Evolutionary conservation across 2,888 invertebrate species (phyloP).

Genomic region (Tetragnatha montana): DNA sequence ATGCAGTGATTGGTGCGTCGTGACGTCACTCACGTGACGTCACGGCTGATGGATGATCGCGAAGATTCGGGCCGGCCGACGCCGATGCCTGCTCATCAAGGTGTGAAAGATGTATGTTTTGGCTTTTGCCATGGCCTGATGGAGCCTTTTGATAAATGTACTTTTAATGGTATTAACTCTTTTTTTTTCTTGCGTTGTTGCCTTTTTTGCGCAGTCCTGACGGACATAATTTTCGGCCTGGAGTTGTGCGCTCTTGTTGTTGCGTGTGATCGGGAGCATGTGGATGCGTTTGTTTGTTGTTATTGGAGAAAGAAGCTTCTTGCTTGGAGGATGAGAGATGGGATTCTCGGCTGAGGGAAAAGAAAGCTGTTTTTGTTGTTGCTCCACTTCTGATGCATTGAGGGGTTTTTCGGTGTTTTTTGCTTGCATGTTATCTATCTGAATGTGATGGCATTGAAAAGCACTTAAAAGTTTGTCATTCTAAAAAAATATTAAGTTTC

Average conservation of each 20-base stretch:
- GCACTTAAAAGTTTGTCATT: no score
- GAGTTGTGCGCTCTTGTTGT: slow-evolving; percentile 5
- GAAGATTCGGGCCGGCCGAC: slow-evolving; percentile 62
- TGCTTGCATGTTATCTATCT: no score
- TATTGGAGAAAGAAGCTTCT: background rate
- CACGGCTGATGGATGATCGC: slow-evolving; percentile 63
- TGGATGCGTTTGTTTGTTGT: background rate
- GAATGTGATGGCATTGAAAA: no score
- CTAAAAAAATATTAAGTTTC: no score
- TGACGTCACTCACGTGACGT: slow-evolving; percentile 67
- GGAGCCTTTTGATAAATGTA: slow-evolving; percentile 65
- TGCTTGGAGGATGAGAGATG: no score
- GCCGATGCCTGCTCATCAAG: slow-evolving; percentile 63
- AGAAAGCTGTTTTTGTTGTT: no score
- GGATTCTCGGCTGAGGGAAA: no score
- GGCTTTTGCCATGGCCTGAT: slow-evolving; percentile 61
- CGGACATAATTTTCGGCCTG: slow-evolving; percentile 14
- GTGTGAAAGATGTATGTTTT: slow-evolving; percentile 71
- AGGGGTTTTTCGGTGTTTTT: no score
- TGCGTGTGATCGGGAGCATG: background rate
- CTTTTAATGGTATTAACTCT: slow-evolving; percentile 68
- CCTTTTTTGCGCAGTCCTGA: background rate
- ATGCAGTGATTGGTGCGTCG: slow-evolving; percentile 60
- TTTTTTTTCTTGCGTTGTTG: slow-evolving; percentile 22
- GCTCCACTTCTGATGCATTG: no score